phyloP scores from a whole-genome alignment of 1,140 invertebrate genomes.

The Drosophila albomicans region DNA sequence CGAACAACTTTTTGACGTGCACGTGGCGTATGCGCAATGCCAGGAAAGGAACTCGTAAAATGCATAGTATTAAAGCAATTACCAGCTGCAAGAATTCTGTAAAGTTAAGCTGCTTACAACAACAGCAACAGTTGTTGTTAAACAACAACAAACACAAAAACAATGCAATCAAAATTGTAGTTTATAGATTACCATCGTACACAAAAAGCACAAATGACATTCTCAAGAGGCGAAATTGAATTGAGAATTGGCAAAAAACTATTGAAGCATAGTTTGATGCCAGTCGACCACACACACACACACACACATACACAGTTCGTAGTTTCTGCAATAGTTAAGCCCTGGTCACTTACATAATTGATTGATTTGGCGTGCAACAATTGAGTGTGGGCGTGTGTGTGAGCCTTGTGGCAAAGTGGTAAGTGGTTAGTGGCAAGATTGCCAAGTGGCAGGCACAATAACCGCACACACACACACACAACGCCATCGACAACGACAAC shows the following conservation, averaged over 20 bases:
- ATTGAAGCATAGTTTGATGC: not conserved
- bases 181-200: not conserved
- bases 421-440: slow-evolving; percentile 36
- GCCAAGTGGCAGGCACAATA: slow-evolving; percentile 44
- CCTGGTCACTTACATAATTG: slow-evolving; percentile 68
- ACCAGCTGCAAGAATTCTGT: slow-evolving; percentile 12
- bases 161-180: not conserved
- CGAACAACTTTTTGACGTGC: slow-evolving; percentile 29
- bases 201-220: not conserved
- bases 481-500: slow-evolving; percentile 23
- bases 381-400: slow-evolving; percentile 43
- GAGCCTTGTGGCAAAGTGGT: slow-evolving; percentile 27
- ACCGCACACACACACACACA: slow-evolving; percentile 40
- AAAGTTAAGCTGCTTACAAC: slow-evolving; percentile 30
- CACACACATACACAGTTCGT: not conserved
- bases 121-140: slow-evolving; percentile 10
- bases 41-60: slow-evolving; percentile 5
- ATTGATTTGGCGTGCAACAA: slow-evolving; percentile 78
- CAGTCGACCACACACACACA: not conserved
- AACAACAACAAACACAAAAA: not conserved
- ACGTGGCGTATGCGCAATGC: slow-evolving; percentile 53
- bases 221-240: not conserved
- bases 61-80: slow-evolving; percentile 40
- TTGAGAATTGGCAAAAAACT: not conserved
- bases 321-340: slow-evolving; percentile 60